These are phyloP conservation scores for Sweltsa coloradensis DNA, from an alignment of 1,140 invertebrate species.

Conservation along the genomic window DNA sequence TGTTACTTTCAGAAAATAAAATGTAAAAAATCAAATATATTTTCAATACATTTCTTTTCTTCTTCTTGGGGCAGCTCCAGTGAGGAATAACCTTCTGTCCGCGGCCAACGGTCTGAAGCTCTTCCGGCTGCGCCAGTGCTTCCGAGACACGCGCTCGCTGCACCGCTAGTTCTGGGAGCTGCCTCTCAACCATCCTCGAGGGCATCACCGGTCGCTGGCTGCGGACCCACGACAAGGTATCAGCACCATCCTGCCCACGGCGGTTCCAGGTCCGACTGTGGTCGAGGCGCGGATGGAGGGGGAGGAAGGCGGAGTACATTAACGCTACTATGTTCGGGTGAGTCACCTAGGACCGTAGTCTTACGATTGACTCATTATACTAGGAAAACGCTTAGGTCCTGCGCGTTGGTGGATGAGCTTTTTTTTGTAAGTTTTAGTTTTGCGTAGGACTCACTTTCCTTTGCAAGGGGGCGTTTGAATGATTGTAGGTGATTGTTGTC, in stretches of 20 bases:
- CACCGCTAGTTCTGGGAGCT: constrained; percentile 91
- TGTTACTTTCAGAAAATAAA: too few relatives aligned
- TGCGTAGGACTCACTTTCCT: too few relatives aligned
- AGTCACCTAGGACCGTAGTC: too few relatives aligned
- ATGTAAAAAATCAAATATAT: too few relatives aligned
- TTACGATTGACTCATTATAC: too few relatives aligned
- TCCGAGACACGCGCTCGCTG: constrained; percentile 40
- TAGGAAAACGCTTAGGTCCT: too few relatives aligned
- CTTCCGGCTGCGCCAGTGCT: constrained; percentile 49
- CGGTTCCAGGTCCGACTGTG: constrained; percentile 56
- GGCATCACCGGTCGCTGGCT: constrained; percentile 72
- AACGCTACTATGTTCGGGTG: constrained; percentile 80
- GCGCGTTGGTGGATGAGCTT: too few relatives aligned
- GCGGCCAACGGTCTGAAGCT: constrained; percentile 50
- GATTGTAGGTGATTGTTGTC: too few relatives aligned
- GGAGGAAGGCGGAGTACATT: constrained; percentile 52
- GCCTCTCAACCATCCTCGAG: constrained; percentile 81
- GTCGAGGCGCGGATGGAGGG: constrained; percentile 34
- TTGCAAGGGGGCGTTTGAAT: too few relatives aligned
- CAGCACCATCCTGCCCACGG: constrained; percentile 77
- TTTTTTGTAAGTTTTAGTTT: too few relatives aligned
- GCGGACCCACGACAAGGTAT: constrained; percentile 83
- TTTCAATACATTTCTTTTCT: too few relatives aligned
- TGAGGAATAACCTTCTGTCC: constrained; percentile 50
- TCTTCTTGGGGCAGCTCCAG: constrained; percentile 36